phyloP scores from a whole-genome alignment of 2,888 invertebrate species.

The Andrena camellia region DNA sequence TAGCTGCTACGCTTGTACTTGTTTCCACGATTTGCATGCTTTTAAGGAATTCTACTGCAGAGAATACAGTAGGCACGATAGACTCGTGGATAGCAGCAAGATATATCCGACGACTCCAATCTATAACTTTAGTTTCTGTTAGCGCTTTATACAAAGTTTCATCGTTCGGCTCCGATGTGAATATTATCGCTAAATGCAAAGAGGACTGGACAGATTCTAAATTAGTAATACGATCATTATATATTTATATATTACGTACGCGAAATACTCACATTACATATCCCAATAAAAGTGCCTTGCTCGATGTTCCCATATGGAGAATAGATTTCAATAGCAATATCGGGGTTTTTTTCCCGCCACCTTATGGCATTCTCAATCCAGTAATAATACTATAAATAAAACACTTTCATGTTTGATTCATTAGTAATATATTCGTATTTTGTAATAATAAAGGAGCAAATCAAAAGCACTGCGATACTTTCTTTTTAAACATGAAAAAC shows the following conservation, averaged over 20 bases:
- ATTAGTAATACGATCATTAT: slow-evolving; percentile 49
- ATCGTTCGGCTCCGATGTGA: slow-evolving; percentile 75
- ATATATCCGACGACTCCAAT: slow-evolving; percentile 73
- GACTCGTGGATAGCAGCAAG: slow-evolving; percentile 72
- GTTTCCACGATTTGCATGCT: slow-evolving; percentile 2
- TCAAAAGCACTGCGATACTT: neutral
- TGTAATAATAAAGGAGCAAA: neutral
- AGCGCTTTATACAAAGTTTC: slow-evolving; percentile 70
- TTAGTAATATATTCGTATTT: slow-evolving; percentile 47
- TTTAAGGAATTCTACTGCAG: slow-evolving; percentile 61
- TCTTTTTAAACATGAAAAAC: neutral
- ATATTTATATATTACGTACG: slow-evolving; percentile 45
- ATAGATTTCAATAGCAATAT: slow-evolving; percentile 82
- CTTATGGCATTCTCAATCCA: slow-evolving; percentile 83
- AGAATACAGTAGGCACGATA: slow-evolving; percentile 62
- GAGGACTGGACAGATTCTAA: slow-evolving; percentile 54
- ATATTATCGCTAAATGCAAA: slow-evolving; percentile 66
- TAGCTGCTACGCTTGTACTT: neutral
- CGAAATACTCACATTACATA: slow-evolving; percentile 62
- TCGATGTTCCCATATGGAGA: slow-evolving; percentile 84
- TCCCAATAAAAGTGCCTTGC: slow-evolving; percentile 82
- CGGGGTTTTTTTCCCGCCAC: slow-evolving; percentile 79
- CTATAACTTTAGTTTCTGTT: slow-evolving; percentile 73
- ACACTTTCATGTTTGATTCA: no score
- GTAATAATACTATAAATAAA: slow-evolving; percentile 77